Percentiles rank a stretch among this genome's conserved stretches.
Conservation (phyloP, 2,888 invertebrate species). For the Blomia tropicalis region DNA sequence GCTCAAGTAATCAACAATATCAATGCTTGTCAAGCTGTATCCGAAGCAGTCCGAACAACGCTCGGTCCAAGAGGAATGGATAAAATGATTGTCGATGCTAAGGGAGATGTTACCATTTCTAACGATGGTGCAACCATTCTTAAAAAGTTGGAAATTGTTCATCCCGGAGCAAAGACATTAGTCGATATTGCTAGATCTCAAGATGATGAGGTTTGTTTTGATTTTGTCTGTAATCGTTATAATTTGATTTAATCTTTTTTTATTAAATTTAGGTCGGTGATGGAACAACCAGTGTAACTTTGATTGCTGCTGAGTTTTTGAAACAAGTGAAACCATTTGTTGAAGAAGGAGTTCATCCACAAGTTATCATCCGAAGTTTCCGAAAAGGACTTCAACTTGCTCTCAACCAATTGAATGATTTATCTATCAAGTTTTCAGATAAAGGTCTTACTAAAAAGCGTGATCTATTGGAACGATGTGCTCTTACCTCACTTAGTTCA, state of each 20-base stretch:
- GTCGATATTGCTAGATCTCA: constrained; percentile 99
- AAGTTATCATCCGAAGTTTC: constrained; percentile 74
- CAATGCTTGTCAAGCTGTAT: constrained; percentile 85
- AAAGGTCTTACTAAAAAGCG: constrained; percentile 32
- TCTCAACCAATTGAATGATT: constrained; percentile 59
- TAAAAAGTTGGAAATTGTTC: constrained; percentile 91
- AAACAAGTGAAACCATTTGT: constrained; percentile 85
- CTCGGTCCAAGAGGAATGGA: constrained; percentile 98
- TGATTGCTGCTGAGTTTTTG: constrained; percentile 83
- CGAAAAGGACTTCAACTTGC: constrained; percentile 66
- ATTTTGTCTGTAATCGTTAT: constrained; percentile 11
- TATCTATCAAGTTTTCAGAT: constrained; percentile 48
- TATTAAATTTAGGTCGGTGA: constrained; percentile 62
- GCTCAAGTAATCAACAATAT: constrained; percentile 91
- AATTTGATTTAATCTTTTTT: background rate
- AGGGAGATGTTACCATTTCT: constrained; percentile 80
- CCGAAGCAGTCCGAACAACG: constrained; percentile 91
- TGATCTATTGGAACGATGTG: constrained; percentile 53
- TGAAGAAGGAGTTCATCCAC: constrained; percentile 86
- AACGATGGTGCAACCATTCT: constrained; percentile 99
- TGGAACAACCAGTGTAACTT: constrained; percentile 92
- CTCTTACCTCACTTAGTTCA: constrained; percentile 86
- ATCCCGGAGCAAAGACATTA: constrained; percentile 91
- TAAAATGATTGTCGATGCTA: constrained; percentile 79
- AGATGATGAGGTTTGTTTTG: constrained; percentile 74